These are phyloP conservation scores for Tolmerus cingulatus DNA, from an alignment of 2,888 invertebrate species.

Conservation along the genomic window DNA sequence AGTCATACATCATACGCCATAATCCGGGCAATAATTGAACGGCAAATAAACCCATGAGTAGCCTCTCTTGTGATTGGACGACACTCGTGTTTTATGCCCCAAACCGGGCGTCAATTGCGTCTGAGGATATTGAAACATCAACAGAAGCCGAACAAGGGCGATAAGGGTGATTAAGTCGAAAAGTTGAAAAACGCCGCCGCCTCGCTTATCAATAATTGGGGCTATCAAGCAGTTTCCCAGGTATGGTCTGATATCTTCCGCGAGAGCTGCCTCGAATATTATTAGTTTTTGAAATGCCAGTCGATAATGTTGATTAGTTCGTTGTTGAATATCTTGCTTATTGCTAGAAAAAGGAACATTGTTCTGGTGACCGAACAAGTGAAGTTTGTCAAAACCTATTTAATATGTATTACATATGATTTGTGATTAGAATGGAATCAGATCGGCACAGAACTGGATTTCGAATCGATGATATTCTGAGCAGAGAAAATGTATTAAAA, in stretches of 20 bases:
- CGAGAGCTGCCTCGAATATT: not conserved
- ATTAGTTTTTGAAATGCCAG: slow-evolving; percentile 7
- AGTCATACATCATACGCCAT: slow-evolving; percentile 21
- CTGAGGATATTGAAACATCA: not conserved
- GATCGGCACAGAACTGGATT: not conserved
- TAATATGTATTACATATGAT: not conserved
- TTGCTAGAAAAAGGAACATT: not conserved
- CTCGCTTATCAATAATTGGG: not conserved
- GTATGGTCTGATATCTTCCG: not conserved
- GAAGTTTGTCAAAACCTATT: not conserved
- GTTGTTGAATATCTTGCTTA: not conserved
- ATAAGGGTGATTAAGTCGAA: not conserved
- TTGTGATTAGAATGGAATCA: not conserved
- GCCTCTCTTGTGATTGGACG: slow-evolving; percentile 13
- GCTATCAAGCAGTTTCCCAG: not conserved
- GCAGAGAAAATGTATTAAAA: not conserved
- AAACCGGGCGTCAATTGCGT: not conserved
- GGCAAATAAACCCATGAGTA: slow-evolving; percentile 1
- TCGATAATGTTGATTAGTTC: slow-evolving; percentile 15
- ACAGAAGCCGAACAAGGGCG: slow-evolving; percentile 25
- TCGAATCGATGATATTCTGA: not conserved
- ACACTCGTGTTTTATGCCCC: not conserved
- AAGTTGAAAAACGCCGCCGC: not conserved
- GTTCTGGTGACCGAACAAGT: not conserved
- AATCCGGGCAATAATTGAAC: slow-evolving; percentile 13